Evolutionary conservation across 2,113 vertebrate species (phyloP).

Genomic region (Sinocyclocheilus rhinocerous): DNA sequence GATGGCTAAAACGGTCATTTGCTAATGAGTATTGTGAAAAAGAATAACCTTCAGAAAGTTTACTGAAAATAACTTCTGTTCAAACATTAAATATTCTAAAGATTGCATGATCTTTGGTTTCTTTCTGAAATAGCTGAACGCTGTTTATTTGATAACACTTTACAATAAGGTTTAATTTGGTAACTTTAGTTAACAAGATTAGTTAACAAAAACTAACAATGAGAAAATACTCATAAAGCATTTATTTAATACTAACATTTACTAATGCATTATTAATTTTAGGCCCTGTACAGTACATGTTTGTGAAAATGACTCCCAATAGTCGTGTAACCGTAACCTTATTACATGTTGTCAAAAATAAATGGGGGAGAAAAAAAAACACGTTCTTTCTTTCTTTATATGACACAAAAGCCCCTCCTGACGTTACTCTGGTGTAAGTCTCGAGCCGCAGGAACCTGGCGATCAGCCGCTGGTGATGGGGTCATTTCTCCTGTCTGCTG

Average conservation of each 20-base stretch:
- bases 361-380: no score
- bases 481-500: slow-evolving; percentile 33
- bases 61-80: neutral
- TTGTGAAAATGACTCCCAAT: neutral
- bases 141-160: neutral
- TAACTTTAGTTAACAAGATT: no score
- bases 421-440: slow-evolving; percentile 41
- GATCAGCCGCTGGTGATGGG: slow-evolving; percentile 1
- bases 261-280: no score
- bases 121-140: neutral
- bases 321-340: neutral
- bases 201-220: no score
- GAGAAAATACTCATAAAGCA: no score
- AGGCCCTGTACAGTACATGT: no score
- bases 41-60: neutral
- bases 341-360: neutral
- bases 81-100: neutral
- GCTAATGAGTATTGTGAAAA: neutral
- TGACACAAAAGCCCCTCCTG: neutral
- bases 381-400: neutral
- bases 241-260: no score
- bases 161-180: no score
- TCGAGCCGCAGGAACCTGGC: neutral
- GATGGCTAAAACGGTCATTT: neutral
- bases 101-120: neutral